Base-by-base conservation (phyloP, 2,888 invertebrate species). In the Myopa tessellatipennis region DNA sequence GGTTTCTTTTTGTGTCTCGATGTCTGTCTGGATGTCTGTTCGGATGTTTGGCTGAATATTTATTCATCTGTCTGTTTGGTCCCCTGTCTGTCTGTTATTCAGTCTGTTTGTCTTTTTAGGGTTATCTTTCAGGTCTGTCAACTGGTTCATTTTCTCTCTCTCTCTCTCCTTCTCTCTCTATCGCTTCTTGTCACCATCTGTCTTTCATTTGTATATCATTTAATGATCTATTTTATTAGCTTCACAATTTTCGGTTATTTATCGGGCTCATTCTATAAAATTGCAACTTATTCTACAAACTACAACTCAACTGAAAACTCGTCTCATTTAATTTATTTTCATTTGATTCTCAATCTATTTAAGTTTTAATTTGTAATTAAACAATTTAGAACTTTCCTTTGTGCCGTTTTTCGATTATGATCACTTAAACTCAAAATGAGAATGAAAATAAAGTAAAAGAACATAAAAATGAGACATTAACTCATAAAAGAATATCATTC, bases 361-460 rank as follows among this genome's bases (percentile, higher is more conserved):
- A 68, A 70, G n/a, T 77, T 74, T 77, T 77, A 77, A 77, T 77
- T 77, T 69, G 74, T 70, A 77, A 77, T 77, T 77, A 74, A 77
- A 74, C 74, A 77, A 77, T 77, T 77, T 40, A 74, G 65, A 73
- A 58, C 55, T 77, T 55, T 74, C 77, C 69, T 69, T 74, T 70
- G 40, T 63, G 26, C 2, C 26, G 26, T 26, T 26, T 77, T 55
- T 74, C 77, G 74, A 61, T 74, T 70, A 26, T 63, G 45, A 45
- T 45, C 45, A 26, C 61, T 36, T 45, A 71, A 16, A 34, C 55
- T 45, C 6, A 40, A 40, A 45, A 65, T 69, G 58, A 58, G 10
- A 10, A 55, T 55, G 70, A 38, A 14, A 67, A 63, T 63, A 34
- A 63, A 60, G 10, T 55, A 12, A n/a, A 12, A 71, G 38, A 58